Evolutionary conservation across 1,140 invertebrate species (phyloP).

Genomic region (Lordiphosa mommai): DNA sequence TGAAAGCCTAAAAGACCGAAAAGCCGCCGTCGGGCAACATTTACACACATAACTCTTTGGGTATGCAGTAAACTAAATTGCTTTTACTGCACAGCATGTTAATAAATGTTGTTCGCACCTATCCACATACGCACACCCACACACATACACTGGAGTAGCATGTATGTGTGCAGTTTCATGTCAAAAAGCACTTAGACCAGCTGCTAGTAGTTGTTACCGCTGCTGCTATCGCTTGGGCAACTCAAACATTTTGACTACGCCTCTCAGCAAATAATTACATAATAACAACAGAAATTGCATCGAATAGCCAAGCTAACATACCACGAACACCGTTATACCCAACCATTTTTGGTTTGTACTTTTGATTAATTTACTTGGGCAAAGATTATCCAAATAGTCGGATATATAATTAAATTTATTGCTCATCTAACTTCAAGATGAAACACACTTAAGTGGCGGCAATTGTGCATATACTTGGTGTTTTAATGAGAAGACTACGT

Average conservation of each 20-base stretch:
- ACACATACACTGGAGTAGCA: conserved; percentile 14
- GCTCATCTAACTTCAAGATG: too few species aligned
- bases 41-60: conserved; percentile 4
- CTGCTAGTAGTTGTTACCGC: conserved; percentile 6
- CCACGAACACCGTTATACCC: neutral
- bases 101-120: conserved; percentile 74
- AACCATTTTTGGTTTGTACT: too few species aligned
- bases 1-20: conserved; percentile 54
- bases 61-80: conserved; percentile 69
- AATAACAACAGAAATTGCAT: conserved; percentile 36
- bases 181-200: conserved; percentile 66
- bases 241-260: conserved; percentile 68
- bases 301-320: neutral
- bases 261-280: conserved; percentile 68
- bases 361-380: too few species aligned
- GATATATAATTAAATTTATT: too few species aligned
- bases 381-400: too few species aligned
- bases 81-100: conserved; percentile 65
- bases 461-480: too few species aligned
- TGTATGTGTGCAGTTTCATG: conserved; percentile 53
- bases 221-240: conserved; percentile 28
- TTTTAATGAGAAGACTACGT: too few species aligned
- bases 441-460: too few species aligned
- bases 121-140: conserved; percentile 18
- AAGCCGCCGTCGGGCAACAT: conserved; percentile 48